phyloP scores from a whole-genome alignment of 2,113 vertebrate genomes.

The Stigmatopora nigra region DNA sequence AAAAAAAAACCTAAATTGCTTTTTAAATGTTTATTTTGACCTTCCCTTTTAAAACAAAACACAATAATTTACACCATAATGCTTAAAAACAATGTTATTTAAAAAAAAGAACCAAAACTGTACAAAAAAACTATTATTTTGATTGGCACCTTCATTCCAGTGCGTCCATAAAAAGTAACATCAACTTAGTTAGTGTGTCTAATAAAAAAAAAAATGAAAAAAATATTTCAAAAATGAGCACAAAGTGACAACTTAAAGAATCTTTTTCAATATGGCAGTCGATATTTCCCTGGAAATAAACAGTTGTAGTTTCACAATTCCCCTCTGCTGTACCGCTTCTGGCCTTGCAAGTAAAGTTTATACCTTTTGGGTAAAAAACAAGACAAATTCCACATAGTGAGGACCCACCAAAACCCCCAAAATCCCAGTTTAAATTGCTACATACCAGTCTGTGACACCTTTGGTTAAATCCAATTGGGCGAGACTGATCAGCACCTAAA shows the following conservation, averaged over 20 bases:
- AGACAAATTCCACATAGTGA: background rate
- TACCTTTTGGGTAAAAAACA: background rate
- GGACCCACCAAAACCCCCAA: too few species aligned
- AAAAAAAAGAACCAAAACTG: background rate
- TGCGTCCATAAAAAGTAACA: background rate
- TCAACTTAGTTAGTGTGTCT: background rate
- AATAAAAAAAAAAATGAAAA: background rate
- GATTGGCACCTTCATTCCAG: background rate
- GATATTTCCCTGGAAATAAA: background rate
- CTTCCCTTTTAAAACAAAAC: background rate
- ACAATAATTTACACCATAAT: background rate
- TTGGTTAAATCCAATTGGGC: constrained; percentile 76
- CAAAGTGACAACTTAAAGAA: background rate
- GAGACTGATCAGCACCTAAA: constrained; percentile 81
- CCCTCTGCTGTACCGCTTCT: background rate
- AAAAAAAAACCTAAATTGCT: background rate
- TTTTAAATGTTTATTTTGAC: background rate
- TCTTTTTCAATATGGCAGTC: background rate
- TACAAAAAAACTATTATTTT: background rate
- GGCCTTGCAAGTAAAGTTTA: constrained; percentile 1
- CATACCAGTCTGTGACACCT: constrained; percentile 82
- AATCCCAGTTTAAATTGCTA: background rate
- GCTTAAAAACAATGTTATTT: background rate
- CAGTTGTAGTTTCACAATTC: background rate
- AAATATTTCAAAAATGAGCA: too few species aligned